phyloP scores from a whole-genome alignment of 2,797 vertebrate species.

The Hybognathus amarus region DNA sequence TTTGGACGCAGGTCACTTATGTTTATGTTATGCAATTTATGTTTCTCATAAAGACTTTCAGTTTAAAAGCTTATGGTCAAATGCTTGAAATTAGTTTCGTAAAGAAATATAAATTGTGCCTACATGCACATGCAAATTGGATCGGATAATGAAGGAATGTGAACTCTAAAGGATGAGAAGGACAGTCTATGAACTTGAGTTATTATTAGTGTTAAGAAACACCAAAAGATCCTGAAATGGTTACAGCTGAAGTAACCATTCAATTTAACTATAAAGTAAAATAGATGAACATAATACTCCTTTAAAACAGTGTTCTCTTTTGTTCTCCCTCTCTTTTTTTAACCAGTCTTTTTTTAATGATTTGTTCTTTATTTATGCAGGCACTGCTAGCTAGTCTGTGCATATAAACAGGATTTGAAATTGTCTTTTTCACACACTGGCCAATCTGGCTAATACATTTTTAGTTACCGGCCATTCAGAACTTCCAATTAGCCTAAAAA shows the following conservation, averaged over 20 bases:
- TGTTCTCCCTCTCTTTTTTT: neutral
- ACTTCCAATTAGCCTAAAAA: too few relatives aligned
- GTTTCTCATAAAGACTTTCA: neutral
- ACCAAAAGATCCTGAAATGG: neutral
- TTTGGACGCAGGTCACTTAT: neutral
- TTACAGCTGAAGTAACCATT: too few relatives aligned
- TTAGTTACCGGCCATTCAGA: too few relatives aligned
- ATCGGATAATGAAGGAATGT: neutral
- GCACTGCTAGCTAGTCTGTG: constrained; percentile 10
- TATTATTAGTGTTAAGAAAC: too few relatives aligned
- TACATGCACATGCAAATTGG: neutral
- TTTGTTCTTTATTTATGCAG: constrained; percentile 7
- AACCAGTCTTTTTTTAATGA: neutral
- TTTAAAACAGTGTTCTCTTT: neutral
- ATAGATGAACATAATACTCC: neutral
- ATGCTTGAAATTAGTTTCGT: neutral
- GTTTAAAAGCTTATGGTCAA: neutral
- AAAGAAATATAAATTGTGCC: neutral
- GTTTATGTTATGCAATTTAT: neutral
- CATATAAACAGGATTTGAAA: neutral
- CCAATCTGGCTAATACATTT: too few relatives aligned
- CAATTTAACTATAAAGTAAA: too few relatives aligned
- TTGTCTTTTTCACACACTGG: too few relatives aligned
- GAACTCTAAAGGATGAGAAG: neutral
- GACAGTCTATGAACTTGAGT: neutral